Evolutionary conservation across 2,888 invertebrate species (phyloP).

Genomic region (Micropterix aruncella): DNA sequence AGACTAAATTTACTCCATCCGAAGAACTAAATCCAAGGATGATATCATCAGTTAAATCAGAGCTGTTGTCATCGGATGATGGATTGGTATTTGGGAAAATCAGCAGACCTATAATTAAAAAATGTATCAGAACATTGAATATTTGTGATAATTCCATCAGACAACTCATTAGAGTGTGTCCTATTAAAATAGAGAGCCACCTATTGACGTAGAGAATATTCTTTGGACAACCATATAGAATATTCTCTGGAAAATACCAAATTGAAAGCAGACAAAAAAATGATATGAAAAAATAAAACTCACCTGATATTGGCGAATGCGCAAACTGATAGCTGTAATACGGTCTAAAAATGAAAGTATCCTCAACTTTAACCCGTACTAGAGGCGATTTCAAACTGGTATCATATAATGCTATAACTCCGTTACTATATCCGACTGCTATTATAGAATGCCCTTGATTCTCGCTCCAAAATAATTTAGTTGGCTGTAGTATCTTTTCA

Average conservation of each 20-base stretch:
- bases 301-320: constrained; percentile 42
- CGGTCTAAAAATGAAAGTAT: constrained; percentile 35
- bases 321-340: constrained; percentile 45
- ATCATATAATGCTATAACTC: constrained; percentile 50
- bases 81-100: no score
- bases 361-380: constrained; percentile 24
- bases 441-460: constrained; percentile 39
- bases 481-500: constrained; percentile 26
- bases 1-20: neutral
- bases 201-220: no score
- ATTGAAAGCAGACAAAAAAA: no score
- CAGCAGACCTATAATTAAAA: no score
- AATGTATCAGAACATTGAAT: no score
- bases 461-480: constrained; percentile 33
- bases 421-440: constrained; percentile 55
- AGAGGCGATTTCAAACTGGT: constrained; percentile 36
- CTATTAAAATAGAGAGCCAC: no score
- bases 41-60: no score
- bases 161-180: no score
- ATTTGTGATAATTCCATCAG: no score
- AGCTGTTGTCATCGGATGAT: no score
- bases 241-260: no score
- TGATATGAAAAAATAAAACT: constrained; percentile 7
- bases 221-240: no score
- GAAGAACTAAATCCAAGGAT: neutral